Base-by-base conservation (phyloP, 2,797 vertebrate genomes). In the Zonotrichia albicollis region DNA sequence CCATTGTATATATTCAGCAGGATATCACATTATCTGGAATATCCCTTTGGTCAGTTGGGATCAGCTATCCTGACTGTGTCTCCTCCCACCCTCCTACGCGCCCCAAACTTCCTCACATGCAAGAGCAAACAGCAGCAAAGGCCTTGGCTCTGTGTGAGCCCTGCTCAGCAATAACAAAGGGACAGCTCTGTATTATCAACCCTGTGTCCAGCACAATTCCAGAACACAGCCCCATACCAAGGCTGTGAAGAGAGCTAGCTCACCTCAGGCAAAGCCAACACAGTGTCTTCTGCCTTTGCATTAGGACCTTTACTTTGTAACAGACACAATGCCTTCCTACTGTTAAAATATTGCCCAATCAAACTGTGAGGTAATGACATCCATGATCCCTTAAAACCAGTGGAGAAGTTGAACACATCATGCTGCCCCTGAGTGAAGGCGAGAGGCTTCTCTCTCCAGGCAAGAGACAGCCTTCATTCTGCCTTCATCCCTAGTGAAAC, bases 91-190 rank as follows among this genome's bases (percentile, higher is more conserved):
- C 22, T 71, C 48, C 6, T 22, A 32, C 4, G 38, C 22, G 26
- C 5, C 7, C 5, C 9, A 13, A 45, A 17, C 6, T 27, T 72
- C n/a, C 48, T 45, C n/a, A 18, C 8, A 0, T n/a, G 48, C 10
- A 4, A 62, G n/a, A 6, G 6, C 22, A 6, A 38, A 15, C 1
- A 46, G 14, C 48, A 72, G 46, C 10, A 11, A 45, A 45, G 18
- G 18, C 18, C 40, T 71, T 22, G 40, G 9, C 2, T 54, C n/a
- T 62, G 4, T 45, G 18, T n/a, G 10, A 45, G 14, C 14, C 22
- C 40, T 22, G 48, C 40, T n/a, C 18, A 54, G n/a, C 27, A n/a
- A 32, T 10, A 62, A 54, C 22, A 32, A 45, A 62, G 45, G 40
- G 40, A 3, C 6, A 54, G 29, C 29, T 54, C 10, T 36, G 9